Evolutionary conservation across 2,113 vertebrate genomes (phyloP).

Genomic region (Cephalopterus ornatus): DNA sequence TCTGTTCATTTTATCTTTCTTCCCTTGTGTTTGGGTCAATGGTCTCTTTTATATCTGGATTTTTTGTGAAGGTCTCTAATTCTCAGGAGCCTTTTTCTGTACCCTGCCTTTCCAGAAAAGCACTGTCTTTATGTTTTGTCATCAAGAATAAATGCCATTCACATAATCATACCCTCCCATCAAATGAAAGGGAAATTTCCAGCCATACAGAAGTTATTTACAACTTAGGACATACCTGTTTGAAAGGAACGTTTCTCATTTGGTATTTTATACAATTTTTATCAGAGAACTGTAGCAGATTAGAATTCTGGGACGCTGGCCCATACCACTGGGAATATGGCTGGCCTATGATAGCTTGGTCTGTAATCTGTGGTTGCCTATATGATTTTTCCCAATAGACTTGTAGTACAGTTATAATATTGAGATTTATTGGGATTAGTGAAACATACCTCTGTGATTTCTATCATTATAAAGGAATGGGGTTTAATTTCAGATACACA

Average conservation of each 20-base stretch:
- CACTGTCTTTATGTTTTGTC: background rate
- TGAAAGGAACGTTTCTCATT: background rate
- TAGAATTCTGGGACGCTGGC: background rate
- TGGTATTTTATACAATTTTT: background rate
- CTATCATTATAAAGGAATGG: background rate
- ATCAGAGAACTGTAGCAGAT: background rate
- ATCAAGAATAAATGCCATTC: background rate
- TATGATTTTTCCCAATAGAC: background rate
- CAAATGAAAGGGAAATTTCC: background rate
- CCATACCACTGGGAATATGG: background rate
- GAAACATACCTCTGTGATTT: background rate
- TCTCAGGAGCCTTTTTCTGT: background rate
- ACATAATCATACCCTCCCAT: background rate
- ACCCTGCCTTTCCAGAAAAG: background rate
- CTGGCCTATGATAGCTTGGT: background rate
- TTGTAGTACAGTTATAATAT: background rate
- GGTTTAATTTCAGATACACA: background rate
- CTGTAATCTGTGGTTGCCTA: background rate
- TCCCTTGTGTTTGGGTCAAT: background rate
- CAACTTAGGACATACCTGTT: background rate
- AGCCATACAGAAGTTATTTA: background rate
- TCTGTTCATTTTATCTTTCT: background rate
- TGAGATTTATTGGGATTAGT: background rate
- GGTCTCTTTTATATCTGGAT: background rate
- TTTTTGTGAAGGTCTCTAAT: background rate